Evolutionary conservation across 2,888 invertebrate species (phyloP), one percentile per base, ranked within the genome.

Genomic region (Therioaphis trifolii): DNA sequence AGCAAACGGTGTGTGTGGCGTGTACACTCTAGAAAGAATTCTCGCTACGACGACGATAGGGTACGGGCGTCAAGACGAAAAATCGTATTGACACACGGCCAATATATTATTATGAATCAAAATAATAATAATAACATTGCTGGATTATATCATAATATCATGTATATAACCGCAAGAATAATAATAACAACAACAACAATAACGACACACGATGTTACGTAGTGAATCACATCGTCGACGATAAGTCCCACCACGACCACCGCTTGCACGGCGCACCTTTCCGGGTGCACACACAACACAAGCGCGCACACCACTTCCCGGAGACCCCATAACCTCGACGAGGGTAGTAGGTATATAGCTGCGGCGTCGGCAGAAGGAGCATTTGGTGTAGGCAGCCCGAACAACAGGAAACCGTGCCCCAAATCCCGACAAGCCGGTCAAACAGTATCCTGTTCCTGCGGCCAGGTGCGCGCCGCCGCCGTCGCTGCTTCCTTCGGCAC

Each of bases 361-460:
- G n/a, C 46, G n/a, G 69, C 14, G 75, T 27, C 35, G 55, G 77
- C 43, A 76, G n/a, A 76, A 49, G 80, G 49, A 49, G 80, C 63
- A 49, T 82, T 63, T 40, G 72, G 72, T 61, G 80, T 61, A 68
- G 29, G n/a, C n/a, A n/a, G n/a, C n/a, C 77, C 21, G 68, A 80
- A 72, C 80, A 82, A 82, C 80, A 82, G 80, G 80, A 82, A 82
- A 74, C 80, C 80, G 72, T 82, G 80, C 80, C 80, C 80, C 72
- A 72, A 82, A 82, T 82, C 80, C 80, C 80, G 15, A 72, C 72
- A 72, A 82, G 72, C 80, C 80, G 80, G 80, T 82, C 80, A 82
- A 82, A 82, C 72, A 49, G 80, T 82, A 82, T 82, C 80, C 80
- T 82, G 80, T 82, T 82, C 80, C 80, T 82, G 80, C 80, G 72